A percentile compares a stretch with the other conserved stretches of the same genome.
Conservation (phyloP, 1,140 invertebrate species). For the Kradibia gibbosae region DNA sequence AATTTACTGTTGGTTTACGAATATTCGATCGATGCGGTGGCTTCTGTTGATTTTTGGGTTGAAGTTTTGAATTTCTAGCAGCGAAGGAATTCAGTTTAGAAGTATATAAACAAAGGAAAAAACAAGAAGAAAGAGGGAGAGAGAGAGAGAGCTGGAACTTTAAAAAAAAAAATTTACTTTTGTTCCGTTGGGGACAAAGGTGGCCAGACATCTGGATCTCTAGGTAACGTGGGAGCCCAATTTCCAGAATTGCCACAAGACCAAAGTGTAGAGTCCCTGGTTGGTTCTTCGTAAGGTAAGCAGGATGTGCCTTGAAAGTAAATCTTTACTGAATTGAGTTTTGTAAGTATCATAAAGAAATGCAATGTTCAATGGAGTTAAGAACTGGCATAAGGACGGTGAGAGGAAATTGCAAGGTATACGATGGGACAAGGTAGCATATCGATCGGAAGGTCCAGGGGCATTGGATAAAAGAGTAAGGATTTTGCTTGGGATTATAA, state of each 20-base stretch:
- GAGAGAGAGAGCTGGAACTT: neutral
- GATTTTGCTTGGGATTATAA: neutral
- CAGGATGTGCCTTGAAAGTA: conserved; percentile 59
- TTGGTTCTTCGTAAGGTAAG: conserved; percentile 77
- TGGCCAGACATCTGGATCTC: conserved; percentile 93
- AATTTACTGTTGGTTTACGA: conserved; percentile 66
- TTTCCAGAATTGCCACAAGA: conserved; percentile 59
- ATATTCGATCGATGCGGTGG: conserved; percentile 67
- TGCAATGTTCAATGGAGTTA: neutral
- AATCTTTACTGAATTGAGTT: neutral
- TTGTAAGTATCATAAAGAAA: too few relatives aligned
- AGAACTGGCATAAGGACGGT: too few relatives aligned
- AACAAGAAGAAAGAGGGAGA: too few relatives aligned
- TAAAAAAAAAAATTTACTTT: conserved; percentile 57
- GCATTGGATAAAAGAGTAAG: neutral
- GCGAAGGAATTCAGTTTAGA: too few relatives aligned
- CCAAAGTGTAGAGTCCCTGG: conserved; percentile 71
- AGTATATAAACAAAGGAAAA: too few relatives aligned
- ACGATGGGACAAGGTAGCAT: too few relatives aligned
- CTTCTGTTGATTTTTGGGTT: conserved; percentile 67
- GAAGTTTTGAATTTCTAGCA: conserved; percentile 64
- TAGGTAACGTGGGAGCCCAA: conserved; percentile 81
- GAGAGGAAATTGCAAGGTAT: neutral
- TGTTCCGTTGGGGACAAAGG: conserved; percentile 88
- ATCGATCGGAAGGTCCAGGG: too few relatives aligned